phyloP scores from a whole-genome alignment of 2,113 vertebrate genomes.

The Paratilapia polleni region DNA sequence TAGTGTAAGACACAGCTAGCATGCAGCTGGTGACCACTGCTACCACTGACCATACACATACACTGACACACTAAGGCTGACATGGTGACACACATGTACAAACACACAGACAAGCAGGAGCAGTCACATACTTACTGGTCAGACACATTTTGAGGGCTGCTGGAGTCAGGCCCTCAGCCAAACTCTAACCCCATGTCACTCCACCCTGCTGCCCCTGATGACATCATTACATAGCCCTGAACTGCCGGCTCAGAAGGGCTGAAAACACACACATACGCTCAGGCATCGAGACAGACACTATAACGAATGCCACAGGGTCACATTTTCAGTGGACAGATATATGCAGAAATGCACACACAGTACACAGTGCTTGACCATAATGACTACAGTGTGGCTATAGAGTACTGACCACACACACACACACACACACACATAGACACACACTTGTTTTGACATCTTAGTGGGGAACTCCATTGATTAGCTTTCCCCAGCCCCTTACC shows the following conservation, averaged over 20 bases:
- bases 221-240: slow-evolving; percentile 52
- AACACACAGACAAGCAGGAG: neutral
- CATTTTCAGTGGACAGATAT: slow-evolving; percentile 24
- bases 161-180: slow-evolving; percentile 60
- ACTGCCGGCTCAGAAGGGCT: slow-evolving; percentile 21
- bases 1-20: slow-evolving; percentile 46
- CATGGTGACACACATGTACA: slow-evolving; percentile 4
- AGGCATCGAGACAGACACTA: neutral
- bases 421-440: neutral
- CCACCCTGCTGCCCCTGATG: slow-evolving; percentile 58
- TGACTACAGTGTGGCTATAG: slow-evolving; percentile 29
- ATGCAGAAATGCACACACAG: slow-evolving; percentile 29
- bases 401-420: neutral
- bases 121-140: slow-evolving; percentile 46
- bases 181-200: slow-evolving; percentile 62
- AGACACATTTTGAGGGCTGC: slow-evolving; percentile 31
- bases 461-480: no score
- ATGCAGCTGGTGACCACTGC: slow-evolving; percentile 39
- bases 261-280: neutral
- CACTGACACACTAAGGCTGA: neutral
- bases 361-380: slow-evolving; percentile 39
- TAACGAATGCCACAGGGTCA: slow-evolving; percentile 27
- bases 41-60: slow-evolving; percentile 28
- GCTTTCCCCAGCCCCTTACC: no score
- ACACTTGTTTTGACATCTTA: no score